A percentile compares a stretch with the other conserved stretches of the same genome.
Evolutionary conservation across 2,797 vertebrate species (phyloP).

Genomic region (Enteromius mattozi): DNA sequence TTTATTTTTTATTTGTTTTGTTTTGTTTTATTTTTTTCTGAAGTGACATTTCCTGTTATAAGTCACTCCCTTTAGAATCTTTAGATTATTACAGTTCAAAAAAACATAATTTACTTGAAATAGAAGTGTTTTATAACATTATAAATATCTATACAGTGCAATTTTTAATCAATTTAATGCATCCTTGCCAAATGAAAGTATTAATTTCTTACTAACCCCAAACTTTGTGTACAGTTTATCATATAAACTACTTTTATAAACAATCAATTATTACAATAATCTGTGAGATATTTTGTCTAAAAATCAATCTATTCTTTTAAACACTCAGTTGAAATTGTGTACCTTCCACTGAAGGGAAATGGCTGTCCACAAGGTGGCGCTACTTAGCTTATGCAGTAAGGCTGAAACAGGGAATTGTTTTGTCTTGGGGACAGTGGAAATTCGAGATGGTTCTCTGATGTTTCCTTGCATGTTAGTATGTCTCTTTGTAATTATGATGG

Average conservation of each 20-base stretch:
- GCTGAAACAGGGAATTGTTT: not conserved
- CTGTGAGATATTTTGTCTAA: not conserved
- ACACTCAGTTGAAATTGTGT: not conserved
- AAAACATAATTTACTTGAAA: not conserved
- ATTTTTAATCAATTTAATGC: not conserved
- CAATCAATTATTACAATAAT: not conserved
- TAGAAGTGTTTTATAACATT: not conserved
- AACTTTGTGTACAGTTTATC: not conserved
- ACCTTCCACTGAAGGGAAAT: conserved; percentile 1
- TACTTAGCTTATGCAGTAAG: not conserved
- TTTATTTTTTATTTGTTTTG: not conserved
- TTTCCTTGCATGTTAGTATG: conserved; percentile 27
- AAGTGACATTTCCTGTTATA: not conserved
- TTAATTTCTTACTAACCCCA: not conserved
- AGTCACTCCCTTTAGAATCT: not conserved
- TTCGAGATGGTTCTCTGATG: conserved; percentile 9
- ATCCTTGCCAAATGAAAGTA: not conserved
- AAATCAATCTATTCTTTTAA: not conserved
- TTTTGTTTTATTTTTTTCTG: not conserved
- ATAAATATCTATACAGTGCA: not conserved
- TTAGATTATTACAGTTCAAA: no score
- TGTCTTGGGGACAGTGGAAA: not conserved
- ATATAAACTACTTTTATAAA: not conserved
- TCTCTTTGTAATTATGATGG: conserved; percentile 38
- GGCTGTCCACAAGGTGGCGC: conserved; percentile 66